Conservation (phyloP, 2,888 invertebrate genomes). For the Troides helena region DNA sequence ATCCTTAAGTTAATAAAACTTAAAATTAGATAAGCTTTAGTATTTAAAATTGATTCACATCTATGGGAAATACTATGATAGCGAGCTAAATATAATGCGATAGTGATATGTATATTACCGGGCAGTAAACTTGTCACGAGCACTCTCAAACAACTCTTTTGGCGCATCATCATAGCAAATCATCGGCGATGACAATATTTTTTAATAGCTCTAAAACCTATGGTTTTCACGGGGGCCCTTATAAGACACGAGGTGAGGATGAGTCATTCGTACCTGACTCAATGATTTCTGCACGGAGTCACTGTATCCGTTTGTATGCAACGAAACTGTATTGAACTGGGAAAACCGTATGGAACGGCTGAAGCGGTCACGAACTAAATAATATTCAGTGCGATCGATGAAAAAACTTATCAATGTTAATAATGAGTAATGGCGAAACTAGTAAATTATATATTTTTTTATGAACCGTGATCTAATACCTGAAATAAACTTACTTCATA, state of each 20-base stretch:
- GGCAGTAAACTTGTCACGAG: too few relatives aligned
- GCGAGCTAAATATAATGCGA: too few relatives aligned
- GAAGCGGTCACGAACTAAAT: constrained; percentile 17
- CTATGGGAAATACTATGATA: too few relatives aligned
- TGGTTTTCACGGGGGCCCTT: constrained; percentile 42
- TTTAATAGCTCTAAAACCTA: not conserved
- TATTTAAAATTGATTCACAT: too few relatives aligned
- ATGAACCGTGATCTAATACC: not conserved
- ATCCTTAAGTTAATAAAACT: too few relatives aligned
- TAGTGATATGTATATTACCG: too few relatives aligned
- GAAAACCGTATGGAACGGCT: constrained; percentile 32
- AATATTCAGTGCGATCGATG: constrained; percentile 19
- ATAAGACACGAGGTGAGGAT: constrained; percentile 43
- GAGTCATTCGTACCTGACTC: constrained; percentile 47
- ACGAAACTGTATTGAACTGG: constrained; percentile 30
- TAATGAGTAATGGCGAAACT: constrained; percentile 11
- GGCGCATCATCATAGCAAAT: not conserved
- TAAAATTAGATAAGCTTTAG: too few relatives aligned
- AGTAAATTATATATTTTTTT: not conserved
- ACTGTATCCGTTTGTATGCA: constrained; percentile 30
- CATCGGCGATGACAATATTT: not conserved
- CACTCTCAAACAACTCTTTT: too few relatives aligned
- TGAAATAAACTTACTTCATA: too few relatives aligned
- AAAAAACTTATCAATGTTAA: constrained; percentile 16
- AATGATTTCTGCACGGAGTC: constrained; percentile 43